Percentiles rank a stretch among this genome's conserved stretches.
Evolutionary conservation across 2,113 vertebrate genomes (phyloP).

Genomic region (Bombycilla garrulus): DNA sequence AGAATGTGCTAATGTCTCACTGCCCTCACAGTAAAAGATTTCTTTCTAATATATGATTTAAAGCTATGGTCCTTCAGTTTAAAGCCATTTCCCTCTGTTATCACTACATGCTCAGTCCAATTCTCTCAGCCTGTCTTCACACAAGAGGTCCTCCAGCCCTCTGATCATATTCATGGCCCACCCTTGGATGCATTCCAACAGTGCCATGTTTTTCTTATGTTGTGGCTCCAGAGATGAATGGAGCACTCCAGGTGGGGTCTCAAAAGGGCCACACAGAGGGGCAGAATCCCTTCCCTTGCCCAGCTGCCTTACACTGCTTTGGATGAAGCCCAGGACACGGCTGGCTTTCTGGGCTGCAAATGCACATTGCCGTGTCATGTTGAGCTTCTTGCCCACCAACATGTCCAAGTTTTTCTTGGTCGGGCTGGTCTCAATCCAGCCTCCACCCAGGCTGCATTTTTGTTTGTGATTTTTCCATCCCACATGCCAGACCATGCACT

Average conservation of each 20-base stretch:
- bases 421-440: rapidly evolving
- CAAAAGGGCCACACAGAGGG: background rate
- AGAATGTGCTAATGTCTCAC: background rate
- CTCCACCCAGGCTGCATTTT: background rate
- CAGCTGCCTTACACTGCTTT: background rate
- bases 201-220: too few species aligned
- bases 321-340: rapidly evolving
- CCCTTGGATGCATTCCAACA: rapidly evolving
- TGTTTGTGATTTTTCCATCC: background rate
- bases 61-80: background rate
- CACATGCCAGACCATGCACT: too few species aligned
- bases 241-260: background rate
- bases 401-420: background rate
- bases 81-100: background rate
- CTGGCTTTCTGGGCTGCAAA: background rate
- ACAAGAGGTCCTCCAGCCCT: background rate
- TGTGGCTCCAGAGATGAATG: background rate
- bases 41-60: background rate
- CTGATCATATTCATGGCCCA: background rate
- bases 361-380: rapidly evolving
- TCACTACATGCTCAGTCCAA: background rate
- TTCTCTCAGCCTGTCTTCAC: background rate
- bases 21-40: background rate
- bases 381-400: too few species aligned
- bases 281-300: background rate